phyloP scores from a whole-genome alignment of 1,140 invertebrate genomes.

The Eubasilissa regina region DNA sequence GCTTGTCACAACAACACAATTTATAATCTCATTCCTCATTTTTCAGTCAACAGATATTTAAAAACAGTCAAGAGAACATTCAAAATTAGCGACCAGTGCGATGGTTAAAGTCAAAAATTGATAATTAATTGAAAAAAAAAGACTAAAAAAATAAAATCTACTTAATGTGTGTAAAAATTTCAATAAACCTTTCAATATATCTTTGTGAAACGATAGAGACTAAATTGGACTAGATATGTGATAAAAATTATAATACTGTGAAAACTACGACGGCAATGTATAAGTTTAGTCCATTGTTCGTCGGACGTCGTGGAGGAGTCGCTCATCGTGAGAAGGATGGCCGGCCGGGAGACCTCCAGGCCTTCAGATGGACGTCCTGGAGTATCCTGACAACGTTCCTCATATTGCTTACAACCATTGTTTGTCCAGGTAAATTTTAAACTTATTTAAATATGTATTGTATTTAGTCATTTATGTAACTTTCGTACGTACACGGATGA shows the following conservation, averaged over 20 bases:
- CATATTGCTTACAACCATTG: background rate
- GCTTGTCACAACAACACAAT: no score
- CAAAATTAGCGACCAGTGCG: no score
- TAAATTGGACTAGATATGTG: slow-evolving; percentile 24
- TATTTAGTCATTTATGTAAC: background rate
- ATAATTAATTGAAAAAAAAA: background rate
- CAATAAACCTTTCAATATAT: background rate
- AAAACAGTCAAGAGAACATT: no score
- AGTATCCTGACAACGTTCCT: slow-evolving; percentile 1
- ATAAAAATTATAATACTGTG: background rate
- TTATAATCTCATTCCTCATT: no score
- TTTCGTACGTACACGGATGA: no score
- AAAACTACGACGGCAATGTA: slow-evolving; percentile 15
- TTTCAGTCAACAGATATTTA: no score
- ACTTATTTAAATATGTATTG: background rate
- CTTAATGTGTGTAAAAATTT: background rate
- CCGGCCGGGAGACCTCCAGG: background rate
- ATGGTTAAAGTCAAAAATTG: no score
- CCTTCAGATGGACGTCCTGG: background rate
- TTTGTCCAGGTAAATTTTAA: slow-evolving; percentile 2
- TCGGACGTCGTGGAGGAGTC: background rate
- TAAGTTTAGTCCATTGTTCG: slow-evolving; percentile 24
- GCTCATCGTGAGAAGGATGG: background rate
- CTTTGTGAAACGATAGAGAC: background rate
- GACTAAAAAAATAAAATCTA: background rate